phyloP scores from a whole-genome alignment of 2,113 vertebrate species.

The Lipotes vexillifer region DNA sequence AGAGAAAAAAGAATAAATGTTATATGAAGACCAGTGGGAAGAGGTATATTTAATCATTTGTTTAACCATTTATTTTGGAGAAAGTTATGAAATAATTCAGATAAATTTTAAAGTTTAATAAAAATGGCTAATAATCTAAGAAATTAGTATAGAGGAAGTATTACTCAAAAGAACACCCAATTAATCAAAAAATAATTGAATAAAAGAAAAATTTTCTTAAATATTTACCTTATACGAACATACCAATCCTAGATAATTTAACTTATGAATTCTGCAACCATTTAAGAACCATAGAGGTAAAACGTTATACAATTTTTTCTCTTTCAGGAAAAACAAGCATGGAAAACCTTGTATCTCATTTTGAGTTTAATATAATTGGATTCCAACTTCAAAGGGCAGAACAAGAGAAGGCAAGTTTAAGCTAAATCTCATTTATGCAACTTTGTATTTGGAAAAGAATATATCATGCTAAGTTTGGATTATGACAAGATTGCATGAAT shows the following conservation, averaged over 20 bases:
- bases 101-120: not conserved
- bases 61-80: not conserved
- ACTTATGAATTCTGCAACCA: not conserved
- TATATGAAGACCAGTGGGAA: not conserved
- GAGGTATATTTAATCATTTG: not conserved
- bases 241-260: not conserved
- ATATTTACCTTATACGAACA: not conserved
- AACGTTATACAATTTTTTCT: not conserved
- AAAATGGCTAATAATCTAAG: not conserved
- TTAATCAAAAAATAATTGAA: not conserved
- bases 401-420: not conserved
- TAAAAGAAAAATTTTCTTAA: not conserved
- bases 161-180: not conserved
- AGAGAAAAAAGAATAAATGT: not conserved
- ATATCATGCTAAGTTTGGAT: not conserved
- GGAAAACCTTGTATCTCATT: not conserved
- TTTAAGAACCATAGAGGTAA: not conserved
- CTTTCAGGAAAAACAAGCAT: not conserved
- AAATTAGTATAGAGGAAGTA: too few relatives aligned
- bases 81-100: not conserved
- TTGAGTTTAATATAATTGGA: not conserved
- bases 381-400: not conserved
- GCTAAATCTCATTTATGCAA: not conserved
- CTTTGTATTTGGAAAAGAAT: not conserved
- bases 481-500: not conserved